Conservation (phyloP, 2,797 vertebrate genomes). For the Schizothorax lantsangensis region DNA sequence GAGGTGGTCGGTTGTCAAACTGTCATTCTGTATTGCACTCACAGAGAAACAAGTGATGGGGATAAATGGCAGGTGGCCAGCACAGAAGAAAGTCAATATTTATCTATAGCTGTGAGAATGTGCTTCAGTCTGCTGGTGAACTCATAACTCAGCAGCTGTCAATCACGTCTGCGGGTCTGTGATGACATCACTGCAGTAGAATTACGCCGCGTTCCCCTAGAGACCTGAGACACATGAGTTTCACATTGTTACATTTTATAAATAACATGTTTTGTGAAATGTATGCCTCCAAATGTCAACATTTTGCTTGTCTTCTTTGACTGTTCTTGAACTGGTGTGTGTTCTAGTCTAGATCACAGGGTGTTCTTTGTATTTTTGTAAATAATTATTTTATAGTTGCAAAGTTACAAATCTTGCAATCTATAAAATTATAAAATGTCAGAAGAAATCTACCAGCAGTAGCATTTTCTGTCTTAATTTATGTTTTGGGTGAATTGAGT, state of each 20-base stretch:
- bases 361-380: too few relatives aligned
- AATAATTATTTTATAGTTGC: neutral
- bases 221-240: neutral
- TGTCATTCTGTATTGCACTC: constrained; percentile 9
- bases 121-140: neutral
- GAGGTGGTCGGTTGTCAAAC: neutral
- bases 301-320: neutral
- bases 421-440: neutral
- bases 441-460: neutral
- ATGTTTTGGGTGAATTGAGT: neutral
- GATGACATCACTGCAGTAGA: constrained; percentile 1
- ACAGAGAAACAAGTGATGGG: neutral
- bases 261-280: neutral
- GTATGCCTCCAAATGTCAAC: neutral
- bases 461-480: neutral
- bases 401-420: neutral
- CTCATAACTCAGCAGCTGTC: constrained; percentile 28
- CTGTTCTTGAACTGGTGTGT: neutral
- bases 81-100: constrained; percentile 15
- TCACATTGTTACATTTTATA: neutral
- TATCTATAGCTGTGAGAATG: neutral
- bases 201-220: neutral
- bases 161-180: neutral
- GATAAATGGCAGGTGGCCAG: neutral
- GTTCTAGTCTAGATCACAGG: neutral